These are phyloP conservation scores for Strix aluco DNA, from an alignment of 2,113 vertebrate genomes.

Conservation along the genomic window DNA sequence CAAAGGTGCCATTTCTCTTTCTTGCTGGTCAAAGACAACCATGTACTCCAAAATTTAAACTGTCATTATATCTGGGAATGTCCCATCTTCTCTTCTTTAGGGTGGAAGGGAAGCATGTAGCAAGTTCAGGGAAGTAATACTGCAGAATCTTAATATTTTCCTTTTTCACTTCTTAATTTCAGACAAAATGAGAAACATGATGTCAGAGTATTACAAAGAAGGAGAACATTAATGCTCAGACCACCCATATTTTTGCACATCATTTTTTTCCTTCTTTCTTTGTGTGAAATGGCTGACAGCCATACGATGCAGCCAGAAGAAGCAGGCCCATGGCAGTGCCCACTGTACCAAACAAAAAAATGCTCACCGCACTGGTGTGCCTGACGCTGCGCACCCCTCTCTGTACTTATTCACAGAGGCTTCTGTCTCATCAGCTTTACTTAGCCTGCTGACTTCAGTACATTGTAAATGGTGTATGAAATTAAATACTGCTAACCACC, in stretches of 20 bases:
- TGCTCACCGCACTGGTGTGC: background rate
- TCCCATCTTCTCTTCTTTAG: too few species aligned
- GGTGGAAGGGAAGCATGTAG: background rate
- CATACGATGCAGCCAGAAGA: background rate
- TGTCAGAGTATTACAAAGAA: background rate
- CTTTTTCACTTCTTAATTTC: background rate
- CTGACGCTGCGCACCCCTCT: background rate
- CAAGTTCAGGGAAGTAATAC: background rate
- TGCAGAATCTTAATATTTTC: background rate
- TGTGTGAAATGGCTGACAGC: background rate
- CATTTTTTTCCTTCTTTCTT: background rate
- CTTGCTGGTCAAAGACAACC: background rate
- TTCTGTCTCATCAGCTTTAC: background rate
- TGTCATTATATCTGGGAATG: rapidly evolving
- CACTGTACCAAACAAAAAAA: background rate
- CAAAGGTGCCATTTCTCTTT: background rate
- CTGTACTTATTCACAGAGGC: background rate
- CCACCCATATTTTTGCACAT: background rate
- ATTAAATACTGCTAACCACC: background rate
- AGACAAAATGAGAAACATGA: background rate
- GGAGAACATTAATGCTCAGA: background rate
- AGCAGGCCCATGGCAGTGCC: too few species aligned
- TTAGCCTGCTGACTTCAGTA: background rate
- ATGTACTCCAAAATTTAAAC: background rate
- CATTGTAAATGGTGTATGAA: background rate